Percentiles rank a stretch among this genome's conserved stretches.
Evolutionary conservation across 2,888 invertebrate genomes (phyloP).

Genomic region (Drosophila planitibia): DNA sequence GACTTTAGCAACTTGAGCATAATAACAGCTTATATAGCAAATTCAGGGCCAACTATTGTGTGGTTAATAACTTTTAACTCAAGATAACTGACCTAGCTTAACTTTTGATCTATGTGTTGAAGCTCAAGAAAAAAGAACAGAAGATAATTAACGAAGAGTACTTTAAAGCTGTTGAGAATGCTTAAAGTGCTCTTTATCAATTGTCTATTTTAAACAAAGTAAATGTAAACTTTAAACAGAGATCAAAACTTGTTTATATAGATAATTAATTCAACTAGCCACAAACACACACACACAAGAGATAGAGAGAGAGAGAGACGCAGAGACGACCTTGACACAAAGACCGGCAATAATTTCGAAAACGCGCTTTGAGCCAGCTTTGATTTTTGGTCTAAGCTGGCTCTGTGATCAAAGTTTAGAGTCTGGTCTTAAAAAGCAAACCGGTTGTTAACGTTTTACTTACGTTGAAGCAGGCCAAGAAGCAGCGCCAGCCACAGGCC

Average conservation of each 20-base stretch:
- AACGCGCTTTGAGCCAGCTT: slow-evolving; percentile 39
- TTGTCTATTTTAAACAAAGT: neutral
- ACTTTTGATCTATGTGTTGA: slow-evolving; percentile 3
- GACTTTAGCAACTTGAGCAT: neutral
- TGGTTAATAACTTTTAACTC: neutral
- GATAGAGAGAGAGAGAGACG: slow-evolving; percentile 1
- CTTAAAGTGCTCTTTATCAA: neutral
- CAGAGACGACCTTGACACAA: slow-evolving; percentile 81
- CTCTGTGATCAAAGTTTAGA: slow-evolving; percentile 38
- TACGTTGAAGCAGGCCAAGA: slow-evolving; percentile 63
- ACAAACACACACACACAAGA: neutral
- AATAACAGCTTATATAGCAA: neutral
- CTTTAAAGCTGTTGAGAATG: slow-evolving; percentile 6
- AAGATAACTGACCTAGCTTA: slow-evolving; percentile 46
- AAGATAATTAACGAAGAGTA: slow-evolving; percentile 16
- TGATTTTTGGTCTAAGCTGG: slow-evolving; percentile 6
- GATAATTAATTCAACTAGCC: slow-evolving; percentile 6
- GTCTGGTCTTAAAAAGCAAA: slow-evolving; percentile 8
- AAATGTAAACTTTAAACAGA: neutral
- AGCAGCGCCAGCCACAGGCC: slow-evolving; percentile 61
- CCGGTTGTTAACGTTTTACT: slow-evolving; percentile 46
- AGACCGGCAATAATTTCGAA: slow-evolving; percentile 67
- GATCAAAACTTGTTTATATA: neutral
- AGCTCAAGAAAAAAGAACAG: neutral
- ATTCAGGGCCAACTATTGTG: slow-evolving; percentile 14